Evolutionary conservation across 2,888 invertebrate species (phyloP).

Genomic region (Aspidiotus destructor): DNA sequence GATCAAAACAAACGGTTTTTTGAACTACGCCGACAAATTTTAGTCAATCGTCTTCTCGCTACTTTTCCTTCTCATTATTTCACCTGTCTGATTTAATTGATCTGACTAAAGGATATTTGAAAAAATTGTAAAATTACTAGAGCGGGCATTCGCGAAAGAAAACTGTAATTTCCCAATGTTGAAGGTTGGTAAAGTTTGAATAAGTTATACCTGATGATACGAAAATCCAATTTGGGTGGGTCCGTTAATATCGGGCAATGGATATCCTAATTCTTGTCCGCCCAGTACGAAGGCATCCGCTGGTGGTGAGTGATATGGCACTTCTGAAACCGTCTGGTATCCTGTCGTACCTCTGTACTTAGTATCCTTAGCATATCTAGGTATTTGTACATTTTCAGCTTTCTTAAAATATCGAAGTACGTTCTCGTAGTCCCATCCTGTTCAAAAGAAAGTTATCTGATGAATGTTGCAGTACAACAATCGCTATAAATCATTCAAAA

Average conservation of each 20-base stretch:
- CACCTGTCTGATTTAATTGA: too few species aligned
- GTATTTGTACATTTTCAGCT: constrained; percentile 59
- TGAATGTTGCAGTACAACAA: too few species aligned
- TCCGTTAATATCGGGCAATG: constrained; percentile 54
- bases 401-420: constrained; percentile 69
- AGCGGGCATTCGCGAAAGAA: too few species aligned
- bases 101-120: too few species aligned
- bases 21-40: too few species aligned
- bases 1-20: too few species aligned
- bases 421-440: constrained; percentile 62
- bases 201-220: constrained; percentile 45
- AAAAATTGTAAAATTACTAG: too few species aligned
- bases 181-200: too few species aligned
- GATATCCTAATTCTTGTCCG: constrained; percentile 53
- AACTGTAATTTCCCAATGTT: too few species aligned
- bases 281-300: constrained; percentile 54
- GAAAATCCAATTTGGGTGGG: constrained; percentile 53
- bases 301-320: constrained; percentile 49
- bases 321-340: constrained; percentile 49
- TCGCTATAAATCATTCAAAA: too few species aligned
- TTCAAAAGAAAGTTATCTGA: not conserved
- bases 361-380: constrained; percentile 46
- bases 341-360: constrained; percentile 51
- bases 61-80: too few species aligned
- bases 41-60: too few species aligned